A percentile compares a stretch with the other conserved stretches of the same genome.
Evolutionary conservation across 92 coral and sea anemone species (phyloP).

Genomic region (Ricordea florida): DNA sequence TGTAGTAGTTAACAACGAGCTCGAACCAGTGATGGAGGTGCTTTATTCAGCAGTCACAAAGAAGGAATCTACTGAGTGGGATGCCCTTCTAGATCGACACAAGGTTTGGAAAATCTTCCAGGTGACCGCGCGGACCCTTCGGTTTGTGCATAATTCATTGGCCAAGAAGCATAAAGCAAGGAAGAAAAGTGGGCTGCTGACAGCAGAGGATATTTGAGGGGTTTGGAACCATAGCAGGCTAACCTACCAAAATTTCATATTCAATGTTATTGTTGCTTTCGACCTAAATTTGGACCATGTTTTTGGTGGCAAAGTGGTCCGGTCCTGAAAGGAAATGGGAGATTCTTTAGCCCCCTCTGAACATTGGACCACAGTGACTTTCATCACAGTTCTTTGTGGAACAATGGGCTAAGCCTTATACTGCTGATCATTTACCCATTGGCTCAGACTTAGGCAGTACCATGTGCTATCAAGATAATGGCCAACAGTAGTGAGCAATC

Average conservation of each 20-base stretch:
- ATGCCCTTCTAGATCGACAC: no score
- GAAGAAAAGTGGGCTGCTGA: no score
- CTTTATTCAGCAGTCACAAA: no score
- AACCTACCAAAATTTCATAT: conserved; percentile 28
- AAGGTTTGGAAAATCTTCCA: no score
- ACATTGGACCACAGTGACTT: conserved; percentile 19
- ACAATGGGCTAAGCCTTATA: conserved; percentile 8
- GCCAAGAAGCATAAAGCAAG: no score
- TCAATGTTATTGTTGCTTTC: conserved; percentile 4
- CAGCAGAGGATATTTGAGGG: no score
- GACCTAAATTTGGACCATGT: conserved; percentile 14
- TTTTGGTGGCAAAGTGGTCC: conserved; percentile 11
- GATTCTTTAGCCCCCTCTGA: conserved; percentile 14
- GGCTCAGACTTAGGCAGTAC: conserved; percentile 21
- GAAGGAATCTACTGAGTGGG: no score
- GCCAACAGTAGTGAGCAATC: conserved; percentile 20
- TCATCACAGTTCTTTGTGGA: background rate
- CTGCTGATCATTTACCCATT: conserved; percentile 16
- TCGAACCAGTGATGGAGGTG: no score
- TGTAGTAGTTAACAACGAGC: no score
- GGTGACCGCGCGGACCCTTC: no score
- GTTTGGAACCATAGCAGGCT: conserved; percentile 24
- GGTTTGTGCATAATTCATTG: no score
- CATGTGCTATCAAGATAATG: conserved; percentile 40
- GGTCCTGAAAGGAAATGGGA: conserved; percentile 8